Evolutionary conservation across 2,797 vertebrate genomes (phyloP), one percentile per base, ranked within the genome.

Genomic region (Galago senegalensis): DNA sequence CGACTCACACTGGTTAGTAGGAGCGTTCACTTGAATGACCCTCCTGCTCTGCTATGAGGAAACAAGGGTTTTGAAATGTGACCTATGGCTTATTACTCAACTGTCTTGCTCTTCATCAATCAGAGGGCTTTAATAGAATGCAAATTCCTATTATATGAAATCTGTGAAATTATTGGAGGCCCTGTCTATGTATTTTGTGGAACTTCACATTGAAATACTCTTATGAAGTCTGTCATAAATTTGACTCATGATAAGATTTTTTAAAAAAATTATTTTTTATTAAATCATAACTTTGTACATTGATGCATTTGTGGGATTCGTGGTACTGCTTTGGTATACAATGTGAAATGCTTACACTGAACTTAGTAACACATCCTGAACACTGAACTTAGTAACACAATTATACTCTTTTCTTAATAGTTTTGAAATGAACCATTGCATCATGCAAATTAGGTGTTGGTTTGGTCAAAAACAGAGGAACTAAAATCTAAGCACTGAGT

Each of bases 101-200:
- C 18, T 91, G 72, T 89, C 11, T 34, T 91, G 69, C 37, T 88
- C 7, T 95, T 94, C 67, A 65, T 86, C 17, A 70, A 76, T 46
- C 86, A 92, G 83, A 95, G 61, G 86, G 60, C 53, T 96, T 96
- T 89, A 25, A 67, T 79, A 87, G 60, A 93, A 87, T 81, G 14
- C 60, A 94, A 31, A 82, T 94, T 97, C 93, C 77, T 93, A 83
- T 58, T 49, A 53, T 53, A 58, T 0, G 0, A 87, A 94, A 91
- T 92, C 12, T 69, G 18, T 46, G 73, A 93, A 94, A 92, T 96
- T 91, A 65, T 90, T 89, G n/a, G 81, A 81, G 6, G 61, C 31
- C 31, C 46, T 76, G 87, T 65, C 88, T 58, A 17, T 93, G 97
- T 95, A 87, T 83, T 97, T 97, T 86, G 37, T 96, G 56, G 93